Percentiles rank a stretch among this genome's conserved stretches.
Conservation (phyloP, 2,888 invertebrate genomes). For the Zhuqinia jingwanae region DNA sequence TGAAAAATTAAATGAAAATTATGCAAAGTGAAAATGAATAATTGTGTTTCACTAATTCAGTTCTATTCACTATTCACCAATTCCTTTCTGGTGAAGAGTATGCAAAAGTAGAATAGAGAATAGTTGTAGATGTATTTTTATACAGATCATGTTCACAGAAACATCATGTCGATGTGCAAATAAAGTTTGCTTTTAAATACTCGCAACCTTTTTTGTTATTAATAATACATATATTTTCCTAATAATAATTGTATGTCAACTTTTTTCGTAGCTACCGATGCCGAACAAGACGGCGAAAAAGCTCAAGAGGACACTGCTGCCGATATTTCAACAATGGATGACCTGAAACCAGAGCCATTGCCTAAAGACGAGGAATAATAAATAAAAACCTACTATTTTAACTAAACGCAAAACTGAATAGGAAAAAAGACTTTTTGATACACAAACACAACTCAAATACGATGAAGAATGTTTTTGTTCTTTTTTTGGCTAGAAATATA, state of each 20-base stretch:
- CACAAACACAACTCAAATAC: not conserved
- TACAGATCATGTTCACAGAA: not conserved
- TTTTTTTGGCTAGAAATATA: constrained; percentile 7
- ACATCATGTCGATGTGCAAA: not conserved
- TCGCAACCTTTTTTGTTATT: not conserved
- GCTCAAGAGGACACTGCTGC: constrained; percentile 69
- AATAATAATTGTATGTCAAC: too few species aligned
- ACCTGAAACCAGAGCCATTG: constrained; percentile 64
- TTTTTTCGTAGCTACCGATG: constrained; percentile 53
- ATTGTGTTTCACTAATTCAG: too few species aligned
- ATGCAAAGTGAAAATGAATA: too few species aligned
- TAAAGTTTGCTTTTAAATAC: too few species aligned
- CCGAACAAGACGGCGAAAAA: constrained; percentile 55
- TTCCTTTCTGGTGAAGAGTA: not conserved
- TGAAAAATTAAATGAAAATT: too few species aligned
- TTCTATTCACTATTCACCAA: too few species aligned
- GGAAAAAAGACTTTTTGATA: constrained; percentile 65
- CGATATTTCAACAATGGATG: constrained; percentile 68
- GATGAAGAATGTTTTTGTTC: constrained; percentile 1
- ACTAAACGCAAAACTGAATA: constrained; percentile 31
- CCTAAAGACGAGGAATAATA: constrained; percentile 70
- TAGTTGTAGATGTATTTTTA: not conserved
- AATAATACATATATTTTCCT: too few species aligned
- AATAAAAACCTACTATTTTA: constrained; percentile 23
- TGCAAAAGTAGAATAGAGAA: not conserved